These are phyloP conservation scores for Drosophila pectinifera DNA, from an alignment of 1,140 invertebrate genomes.

Conservation along the genomic window DNA sequence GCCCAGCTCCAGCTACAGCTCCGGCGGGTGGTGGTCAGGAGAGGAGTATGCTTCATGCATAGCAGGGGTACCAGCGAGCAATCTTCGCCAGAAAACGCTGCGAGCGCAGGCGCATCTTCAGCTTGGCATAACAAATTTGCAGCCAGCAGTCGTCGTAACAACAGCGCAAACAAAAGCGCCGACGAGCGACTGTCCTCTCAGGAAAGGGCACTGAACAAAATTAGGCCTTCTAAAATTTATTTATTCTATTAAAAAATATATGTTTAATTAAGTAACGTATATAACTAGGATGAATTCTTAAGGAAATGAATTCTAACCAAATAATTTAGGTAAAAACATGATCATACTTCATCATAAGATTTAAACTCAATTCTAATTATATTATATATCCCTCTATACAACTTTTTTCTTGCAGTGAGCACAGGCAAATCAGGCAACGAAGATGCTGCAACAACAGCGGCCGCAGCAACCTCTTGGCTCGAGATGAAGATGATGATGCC, in stretches of 20 bases:
- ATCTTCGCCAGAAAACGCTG: slow-evolving; percentile 72
- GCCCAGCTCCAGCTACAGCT: not conserved
- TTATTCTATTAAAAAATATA: too few species aligned
- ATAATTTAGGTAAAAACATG: not conserved
- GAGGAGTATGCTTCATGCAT: not conserved
- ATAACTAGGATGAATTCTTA: too few species aligned
- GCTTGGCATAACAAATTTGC: slow-evolving; percentile 65
- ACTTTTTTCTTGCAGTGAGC: slow-evolving; percentile 22
- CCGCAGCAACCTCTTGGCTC: slow-evolving; percentile 16
- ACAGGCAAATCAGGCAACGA: slow-evolving; percentile 43
- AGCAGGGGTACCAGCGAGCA: slow-evolving; percentile 6
- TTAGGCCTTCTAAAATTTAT: too few species aligned
- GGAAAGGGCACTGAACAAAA: slow-evolving; percentile 13
- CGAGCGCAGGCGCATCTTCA: slow-evolving; percentile 77
- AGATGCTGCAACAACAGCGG: slow-evolving; percentile 28
- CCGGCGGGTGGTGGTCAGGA: slow-evolving; percentile 17
- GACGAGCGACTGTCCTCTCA: slow-evolving; percentile 18
- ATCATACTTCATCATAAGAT: too few species aligned
- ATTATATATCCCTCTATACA: not conserved
- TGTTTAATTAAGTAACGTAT: too few species aligned
- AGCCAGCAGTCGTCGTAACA: slow-evolving; percentile 23
- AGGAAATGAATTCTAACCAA: too few species aligned
- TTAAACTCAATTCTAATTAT: not conserved
- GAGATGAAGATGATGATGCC: slow-evolving; percentile 43
- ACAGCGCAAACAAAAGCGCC: slow-evolving; percentile 48